Percentiles rank a stretch among this genome's conserved stretches.
Conservation (phyloP, 2,888 invertebrate genomes). For the Cephus pulcher region DNA sequence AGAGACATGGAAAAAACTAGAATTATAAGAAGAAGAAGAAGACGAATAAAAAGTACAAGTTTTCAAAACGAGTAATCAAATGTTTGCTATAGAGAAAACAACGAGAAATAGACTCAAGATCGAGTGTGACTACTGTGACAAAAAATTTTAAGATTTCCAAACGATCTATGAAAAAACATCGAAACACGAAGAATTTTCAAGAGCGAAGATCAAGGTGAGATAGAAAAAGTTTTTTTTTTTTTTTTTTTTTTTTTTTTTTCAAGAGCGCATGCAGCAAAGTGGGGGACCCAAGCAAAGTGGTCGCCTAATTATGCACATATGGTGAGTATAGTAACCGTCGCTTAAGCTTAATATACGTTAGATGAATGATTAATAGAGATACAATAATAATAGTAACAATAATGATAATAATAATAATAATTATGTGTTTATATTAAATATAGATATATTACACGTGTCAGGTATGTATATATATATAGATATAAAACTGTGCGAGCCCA, state of each 20-base stretch:
- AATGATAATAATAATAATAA: slow-evolving; percentile 22
- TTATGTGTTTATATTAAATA: slow-evolving; percentile 10
- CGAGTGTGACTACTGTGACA: neutral
- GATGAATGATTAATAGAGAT: slow-evolving; percentile 23
- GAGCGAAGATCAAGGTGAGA: slow-evolving; percentile 16
- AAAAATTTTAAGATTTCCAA: neutral
- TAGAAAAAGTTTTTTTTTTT: slow-evolving; percentile 9
- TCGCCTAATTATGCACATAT: slow-evolving; percentile 50
- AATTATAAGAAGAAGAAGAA: slow-evolving; percentile 25
- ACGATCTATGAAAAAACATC: slow-evolving; percentile 14
- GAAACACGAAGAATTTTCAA: slow-evolving; percentile 25
- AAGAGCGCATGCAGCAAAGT: slow-evolving; percentile 41
- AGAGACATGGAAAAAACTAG: slow-evolving; percentile 28
- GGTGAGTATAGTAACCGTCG: slow-evolving; percentile 35
- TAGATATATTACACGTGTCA: slow-evolving; percentile 5
- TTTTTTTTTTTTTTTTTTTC: neutral
- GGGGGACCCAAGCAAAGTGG: slow-evolving; percentile 54
- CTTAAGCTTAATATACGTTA: slow-evolving; percentile 28
- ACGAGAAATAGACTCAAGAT: slow-evolving; percentile 12
- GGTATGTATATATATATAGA: neutral
- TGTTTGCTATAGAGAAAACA: slow-evolving; percentile 9
- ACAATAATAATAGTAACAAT: slow-evolving; percentile 25
- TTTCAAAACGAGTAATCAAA: neutral
- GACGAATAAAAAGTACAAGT: slow-evolving; percentile 17
- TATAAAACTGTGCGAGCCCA: neutral